Base-by-base conservation (phyloP, 2,888 invertebrate species). In the Arrhopalites spinosus region DNA sequence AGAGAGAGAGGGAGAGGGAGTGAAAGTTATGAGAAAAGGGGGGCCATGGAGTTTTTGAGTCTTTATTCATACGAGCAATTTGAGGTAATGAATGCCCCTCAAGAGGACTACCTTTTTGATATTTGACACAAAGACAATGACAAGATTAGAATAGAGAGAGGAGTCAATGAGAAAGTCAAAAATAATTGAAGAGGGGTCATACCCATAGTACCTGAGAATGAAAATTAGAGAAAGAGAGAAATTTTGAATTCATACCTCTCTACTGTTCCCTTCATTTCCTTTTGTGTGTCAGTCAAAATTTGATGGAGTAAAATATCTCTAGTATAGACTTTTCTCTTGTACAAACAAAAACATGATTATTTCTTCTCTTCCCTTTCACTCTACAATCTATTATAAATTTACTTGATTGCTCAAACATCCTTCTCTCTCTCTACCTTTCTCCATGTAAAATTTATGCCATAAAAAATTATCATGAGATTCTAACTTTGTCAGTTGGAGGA, bases 371-470 rank as follows among this genome's bases (percentile, higher is more conserved):
- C 36, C 20, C 56, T 17, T 56, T 61, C 29, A 27, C 29, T 61
- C 29, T n/a, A 36, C 36, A 30, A 30, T 36, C n/a, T 30, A 15
- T 64, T 25, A 5, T 20, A 20, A 1, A 71, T 71, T 71, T 71
- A 71, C 27, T 59, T 71, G 59, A 71, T 71, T 71, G 71, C 20
- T 59, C 59, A 59, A 59, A 30, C 71, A 59, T 71, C 71, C 59
- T 71, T 36, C 56, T 5, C 36, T n/a, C n/a, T n/a, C n/a, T n/a
- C n/a, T n/a, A 61, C 15, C 11, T 47, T 20, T 59, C 15, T 59
- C 36, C 23, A 36, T 71, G 43, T 56, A 71, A 61, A 71, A 59
- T 71, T 71, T 59, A 71, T 71, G 30, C 20, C 20, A 30, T 43
- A n/a, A 23, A 29, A 71, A 71, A 71, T 59, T 30, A 71, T 71